Base-by-base conservation (phyloP, 2,888 invertebrate genomes). In the Catocala nupta region DNA sequence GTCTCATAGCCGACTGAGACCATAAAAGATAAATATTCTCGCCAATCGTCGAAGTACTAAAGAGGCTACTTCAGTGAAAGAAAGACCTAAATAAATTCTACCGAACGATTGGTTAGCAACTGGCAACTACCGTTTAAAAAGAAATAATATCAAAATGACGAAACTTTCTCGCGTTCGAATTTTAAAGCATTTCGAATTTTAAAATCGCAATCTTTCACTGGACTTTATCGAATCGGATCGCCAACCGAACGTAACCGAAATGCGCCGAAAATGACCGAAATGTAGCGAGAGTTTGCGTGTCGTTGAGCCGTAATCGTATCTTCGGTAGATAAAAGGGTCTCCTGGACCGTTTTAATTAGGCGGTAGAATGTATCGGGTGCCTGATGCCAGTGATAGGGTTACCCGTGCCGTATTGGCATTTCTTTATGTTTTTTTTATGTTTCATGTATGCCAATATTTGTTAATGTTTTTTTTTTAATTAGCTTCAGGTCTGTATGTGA, bases 311-410 rank as follows among this genome's bases (percentile, higher is more conserved):
- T 92, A 88, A 88, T 86, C 88, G 86, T 90, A 90, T 91, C 91
- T 90, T 86, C 86, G 90, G 83, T 71, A 79, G 92, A 92, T 91
- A 91, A 92, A 89, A 91, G 87, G 90, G 90, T 87, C 86, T 81
- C 90, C 82, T 86, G 90, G 87, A 89, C 92, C 90, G 92, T 92
- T 93, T 93, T 93, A 93, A 93, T 93, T 93, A 93, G 92, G 85
- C 87, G 79, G 87, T 84, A 87, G 87, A 89, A 90, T 90, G 88
- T 89, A 88, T 87, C 85, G 84, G 84, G 84, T 82, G 86, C 80
- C 79, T 81, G 84, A 81, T 82, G 80, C 72, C 71, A 60, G 68
- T 43, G 81, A 73, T 85, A 91, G 90, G 90, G 89, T 79, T 90
- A 81, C 65, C 59, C 63, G 68, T 65, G 62, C 59, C 11, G 68